phyloP scores from a whole-genome alignment of 2,888 invertebrate species.

The Troides aeacus region DNA sequence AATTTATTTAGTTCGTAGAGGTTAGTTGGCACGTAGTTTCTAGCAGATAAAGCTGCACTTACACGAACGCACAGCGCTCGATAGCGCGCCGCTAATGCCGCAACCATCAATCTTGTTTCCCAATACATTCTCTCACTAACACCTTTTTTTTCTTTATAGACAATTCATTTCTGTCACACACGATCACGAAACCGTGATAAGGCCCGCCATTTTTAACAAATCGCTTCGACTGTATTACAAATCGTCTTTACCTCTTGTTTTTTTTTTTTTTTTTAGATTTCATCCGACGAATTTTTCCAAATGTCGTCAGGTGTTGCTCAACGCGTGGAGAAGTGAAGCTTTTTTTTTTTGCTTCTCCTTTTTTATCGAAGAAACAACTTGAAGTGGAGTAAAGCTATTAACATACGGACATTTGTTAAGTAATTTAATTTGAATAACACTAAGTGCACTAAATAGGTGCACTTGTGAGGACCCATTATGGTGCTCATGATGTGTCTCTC shows the following conservation, averaged over 20 bases:
- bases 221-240: slow-evolving; percentile 15
- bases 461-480: too few species aligned
- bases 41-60: slow-evolving; percentile 10
- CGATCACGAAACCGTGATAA: slow-evolving; percentile 26
- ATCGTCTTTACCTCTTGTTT: slow-evolving; percentile 14
- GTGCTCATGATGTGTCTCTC: too few species aligned
- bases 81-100: slow-evolving; percentile 10
- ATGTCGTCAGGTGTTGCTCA: slow-evolving; percentile 3
- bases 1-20: too few species aligned
- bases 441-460: too few species aligned
- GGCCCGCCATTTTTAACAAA: slow-evolving; percentile 15
- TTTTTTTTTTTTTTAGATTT: slow-evolving; percentile 12
- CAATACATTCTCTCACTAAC: slow-evolving; percentile 15
- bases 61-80: slow-evolving; percentile 1
- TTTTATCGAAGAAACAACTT: slow-evolving; percentile 4
- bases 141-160: neutral
- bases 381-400: slow-evolving; percentile 9
- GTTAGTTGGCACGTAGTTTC: neutral
- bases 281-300: slow-evolving; percentile 5
- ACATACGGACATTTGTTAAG: neutral
- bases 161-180: slow-evolving; percentile 24
- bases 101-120: slow-evolving; percentile 21
- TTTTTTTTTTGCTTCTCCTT: slow-evolving; percentile 5
- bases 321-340: neutral
- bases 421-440: too few species aligned